Evolutionary conservation across 2,113 vertebrate species (phyloP).

Genomic region (Tragelaphus imberbis): DNA sequence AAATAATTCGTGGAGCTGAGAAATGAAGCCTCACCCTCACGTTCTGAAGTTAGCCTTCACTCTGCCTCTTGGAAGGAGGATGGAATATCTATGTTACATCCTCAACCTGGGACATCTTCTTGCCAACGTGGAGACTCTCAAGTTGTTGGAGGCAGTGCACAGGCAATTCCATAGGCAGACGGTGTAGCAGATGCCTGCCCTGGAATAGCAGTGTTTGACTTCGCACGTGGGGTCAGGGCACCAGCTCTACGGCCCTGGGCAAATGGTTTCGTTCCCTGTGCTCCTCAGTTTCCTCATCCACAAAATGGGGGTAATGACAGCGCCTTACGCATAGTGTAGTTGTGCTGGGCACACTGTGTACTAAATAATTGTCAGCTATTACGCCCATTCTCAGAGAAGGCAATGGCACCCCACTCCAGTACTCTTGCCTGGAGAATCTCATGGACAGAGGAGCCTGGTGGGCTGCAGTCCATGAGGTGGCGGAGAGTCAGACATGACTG

Average conservation of each 20-base stretch:
- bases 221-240: neutral
- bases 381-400: too few relatives aligned
- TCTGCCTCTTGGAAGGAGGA: neutral
- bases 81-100: neutral
- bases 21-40: neutral
- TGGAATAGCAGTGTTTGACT: neutral
- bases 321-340: neutral
- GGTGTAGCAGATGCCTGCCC: neutral
- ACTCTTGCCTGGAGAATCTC: too few relatives aligned
- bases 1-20: neutral
- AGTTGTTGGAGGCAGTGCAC: neutral
- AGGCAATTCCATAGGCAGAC: neutral
- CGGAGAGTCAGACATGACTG: too few relatives aligned
- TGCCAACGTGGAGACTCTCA: neutral
- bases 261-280: neutral
- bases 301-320: neutral
- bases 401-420: too few relatives aligned
- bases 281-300: neutral
- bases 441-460: too few relatives aligned
- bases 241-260: neutral
- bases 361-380: neutral
- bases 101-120: neutral
- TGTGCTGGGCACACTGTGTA: neutral
- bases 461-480: too few relatives aligned
- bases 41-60: neutral